phyloP scores from a whole-genome alignment of 1,140 invertebrate species.

The Heliothis virescens region DNA sequence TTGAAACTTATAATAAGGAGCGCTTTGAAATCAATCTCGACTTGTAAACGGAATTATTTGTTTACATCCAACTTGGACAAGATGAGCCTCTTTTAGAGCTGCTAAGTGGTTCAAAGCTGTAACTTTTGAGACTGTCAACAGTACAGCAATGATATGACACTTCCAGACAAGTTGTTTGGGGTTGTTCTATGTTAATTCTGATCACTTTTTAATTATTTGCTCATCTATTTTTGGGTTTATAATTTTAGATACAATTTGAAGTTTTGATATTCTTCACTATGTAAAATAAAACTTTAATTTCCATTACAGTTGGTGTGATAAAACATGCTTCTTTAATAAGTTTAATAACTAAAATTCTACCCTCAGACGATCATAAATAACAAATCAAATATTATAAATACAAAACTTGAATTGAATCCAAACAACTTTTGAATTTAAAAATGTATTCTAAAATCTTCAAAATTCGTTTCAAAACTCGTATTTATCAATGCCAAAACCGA shows the following conservation, averaged over 20 bases:
- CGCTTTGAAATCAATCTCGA: constrained; percentile 24
- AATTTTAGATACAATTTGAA: no score
- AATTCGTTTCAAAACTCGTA: neutral
- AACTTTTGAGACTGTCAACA: constrained; percentile 1
- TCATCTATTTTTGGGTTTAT: no score
- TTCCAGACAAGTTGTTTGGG: no score
- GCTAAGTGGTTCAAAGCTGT: neutral
- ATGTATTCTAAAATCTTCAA: neutral
- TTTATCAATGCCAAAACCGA: constrained; percentile 26
- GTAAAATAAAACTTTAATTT: no score
- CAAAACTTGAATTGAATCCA: no score
- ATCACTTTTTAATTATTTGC: no score
- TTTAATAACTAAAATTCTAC: no score
- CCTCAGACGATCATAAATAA: neutral
- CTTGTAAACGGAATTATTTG: constrained; percentile 18
- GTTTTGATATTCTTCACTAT: no score
- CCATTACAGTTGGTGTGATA: no score
- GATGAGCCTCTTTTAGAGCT: constrained; percentile 3
- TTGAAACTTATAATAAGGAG: constrained; percentile 24
- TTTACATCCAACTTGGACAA: neutral
- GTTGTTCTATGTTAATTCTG: no score
- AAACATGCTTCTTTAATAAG: no score
- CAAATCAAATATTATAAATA: no score
- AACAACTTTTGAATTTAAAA: neutral
- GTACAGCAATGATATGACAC: neutral